These are phyloP conservation scores for Hirtodrosophila histrioides DNA, from an alignment of 2,888 invertebrate species.

Conservation along the genomic window DNA sequence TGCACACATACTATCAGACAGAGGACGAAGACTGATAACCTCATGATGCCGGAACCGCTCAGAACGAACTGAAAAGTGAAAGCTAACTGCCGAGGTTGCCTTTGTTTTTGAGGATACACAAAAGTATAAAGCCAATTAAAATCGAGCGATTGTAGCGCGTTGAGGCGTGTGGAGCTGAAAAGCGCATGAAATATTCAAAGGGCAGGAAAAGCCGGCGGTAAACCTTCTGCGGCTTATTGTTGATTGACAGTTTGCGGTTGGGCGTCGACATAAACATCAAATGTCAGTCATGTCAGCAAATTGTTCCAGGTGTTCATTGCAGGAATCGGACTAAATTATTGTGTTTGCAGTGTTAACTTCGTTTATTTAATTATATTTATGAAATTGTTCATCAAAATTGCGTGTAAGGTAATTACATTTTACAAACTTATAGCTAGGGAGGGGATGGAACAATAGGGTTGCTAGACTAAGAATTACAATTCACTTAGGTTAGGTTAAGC, in stretches of 20 bases:
- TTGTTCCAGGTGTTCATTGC: conserved; percentile 62
- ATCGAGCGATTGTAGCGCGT: conserved; percentile 27
- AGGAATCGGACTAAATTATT: conserved; percentile 29
- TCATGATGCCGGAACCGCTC: conserved; percentile 57
- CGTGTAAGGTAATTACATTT: conserved; percentile 71
- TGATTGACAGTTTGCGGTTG: conserved; percentile 82
- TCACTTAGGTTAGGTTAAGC: conserved; percentile 56
- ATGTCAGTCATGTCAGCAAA: conserved; percentile 29
- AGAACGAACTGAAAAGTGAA: conserved; percentile 61
- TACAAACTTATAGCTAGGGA: conserved; percentile 60
- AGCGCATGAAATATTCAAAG: conserved; percentile 68
- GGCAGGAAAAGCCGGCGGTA: conserved; percentile 23
- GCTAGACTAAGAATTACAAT: conserved; percentile 46
- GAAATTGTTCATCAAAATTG: conserved; percentile 71
- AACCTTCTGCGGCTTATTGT: conserved; percentile 7
- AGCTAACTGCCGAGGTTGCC: conserved; percentile 28
- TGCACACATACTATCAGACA: conserved; percentile 86
- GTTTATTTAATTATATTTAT: conserved; percentile 73
- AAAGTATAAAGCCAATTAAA: conserved; percentile 60
- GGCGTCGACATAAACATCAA: conserved; percentile 44
- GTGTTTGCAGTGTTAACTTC: conserved; percentile 69
- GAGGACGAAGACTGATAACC: conserved; percentile 29
- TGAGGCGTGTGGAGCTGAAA: conserved; percentile 33
- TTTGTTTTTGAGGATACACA: conserved; percentile 31
- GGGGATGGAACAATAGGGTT: conserved; percentile 8